Evolutionary conservation across 1,140 invertebrate species (phyloP).

Genomic region (Psilanteris sp.): DNA sequence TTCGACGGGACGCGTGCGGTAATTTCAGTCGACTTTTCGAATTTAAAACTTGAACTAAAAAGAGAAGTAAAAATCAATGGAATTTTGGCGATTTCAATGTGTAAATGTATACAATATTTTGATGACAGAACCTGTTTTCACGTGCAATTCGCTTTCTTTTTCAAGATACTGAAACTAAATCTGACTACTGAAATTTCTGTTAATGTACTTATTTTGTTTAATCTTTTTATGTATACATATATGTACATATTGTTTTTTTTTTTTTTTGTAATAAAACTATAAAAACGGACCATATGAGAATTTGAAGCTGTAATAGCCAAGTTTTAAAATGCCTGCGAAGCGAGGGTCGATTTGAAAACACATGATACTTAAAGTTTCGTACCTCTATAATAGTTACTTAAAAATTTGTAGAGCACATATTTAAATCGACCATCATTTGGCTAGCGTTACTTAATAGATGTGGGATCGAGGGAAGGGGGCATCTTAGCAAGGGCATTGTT

Average conservation of each 20-base stretch:
- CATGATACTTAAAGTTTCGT: background rate
- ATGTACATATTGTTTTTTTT: slow-evolving; percentile 26
- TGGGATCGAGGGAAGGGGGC: slow-evolving; percentile 40
- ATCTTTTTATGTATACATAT: slow-evolving; percentile 7
- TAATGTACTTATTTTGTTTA: background rate
- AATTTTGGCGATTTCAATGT: background rate
- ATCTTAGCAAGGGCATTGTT: slow-evolving; percentile 58
- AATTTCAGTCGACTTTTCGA: slow-evolving; percentile 6
- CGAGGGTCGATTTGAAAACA: slow-evolving; percentile 10
- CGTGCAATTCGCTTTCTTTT: slow-evolving; percentile 2
- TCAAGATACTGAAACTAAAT: no score
- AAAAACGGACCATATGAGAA: slow-evolving; percentile 9
- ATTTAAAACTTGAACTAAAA: slow-evolving; percentile 10
- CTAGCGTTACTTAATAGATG: slow-evolving; percentile 15
- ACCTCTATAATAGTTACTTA: slow-evolving; percentile 37
- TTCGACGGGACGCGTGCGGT: slow-evolving; percentile 10
- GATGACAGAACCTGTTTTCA: no score
- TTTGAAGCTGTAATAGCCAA: slow-evolving; percentile 36
- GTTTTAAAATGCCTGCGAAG: slow-evolving; percentile 8
- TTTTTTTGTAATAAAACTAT: slow-evolving; percentile 22
- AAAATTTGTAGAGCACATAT: no score
- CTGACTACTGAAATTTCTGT: no score
- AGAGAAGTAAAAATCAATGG: no score
- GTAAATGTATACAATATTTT: slow-evolving; percentile 1
- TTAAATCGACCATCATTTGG: slow-evolving; percentile 26